These are phyloP conservation scores for Nephila pilipes DNA, from an alignment of 1,140 invertebrate species.

Conservation along the genomic window DNA sequence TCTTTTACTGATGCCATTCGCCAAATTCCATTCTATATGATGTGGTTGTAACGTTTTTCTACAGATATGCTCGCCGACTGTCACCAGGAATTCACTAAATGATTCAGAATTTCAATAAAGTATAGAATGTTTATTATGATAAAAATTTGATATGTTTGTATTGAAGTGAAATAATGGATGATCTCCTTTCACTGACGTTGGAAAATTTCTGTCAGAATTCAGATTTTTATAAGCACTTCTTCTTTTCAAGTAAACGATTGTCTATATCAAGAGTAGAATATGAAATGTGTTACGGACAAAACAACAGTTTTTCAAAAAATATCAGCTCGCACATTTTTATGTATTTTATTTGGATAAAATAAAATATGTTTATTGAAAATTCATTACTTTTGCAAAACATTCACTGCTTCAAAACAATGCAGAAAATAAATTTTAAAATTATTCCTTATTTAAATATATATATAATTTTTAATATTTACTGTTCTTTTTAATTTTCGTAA, in stretches of 20 bases:
- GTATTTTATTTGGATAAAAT: too few species aligned
- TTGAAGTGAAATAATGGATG: constrained; percentile 27
- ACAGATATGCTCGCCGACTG: background rate
- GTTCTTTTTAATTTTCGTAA: too few species aligned
- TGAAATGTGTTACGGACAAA: background rate
- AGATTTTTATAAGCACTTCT: background rate
- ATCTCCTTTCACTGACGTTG: background rate
- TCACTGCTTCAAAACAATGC: too few species aligned
- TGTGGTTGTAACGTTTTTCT: constrained; percentile 35
- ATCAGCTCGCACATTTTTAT: too few species aligned
- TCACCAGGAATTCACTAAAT: constrained; percentile 42
- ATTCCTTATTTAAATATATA: too few species aligned
- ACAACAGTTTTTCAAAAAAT: too few species aligned
- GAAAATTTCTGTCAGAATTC: background rate
- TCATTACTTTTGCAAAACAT: too few species aligned
- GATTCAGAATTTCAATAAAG: constrained; percentile 43
- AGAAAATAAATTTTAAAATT: too few species aligned
- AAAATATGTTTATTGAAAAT: too few species aligned
- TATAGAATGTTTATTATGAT: constrained; percentile 18
- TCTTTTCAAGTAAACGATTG: background rate
- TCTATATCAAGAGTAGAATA: background rate
- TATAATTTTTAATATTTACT: too few species aligned
- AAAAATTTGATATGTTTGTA: constrained; percentile 20
- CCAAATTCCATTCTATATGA: constrained; percentile 29
- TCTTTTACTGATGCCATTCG: constrained; percentile 38